phyloP scores from a whole-genome alignment of 2,888 invertebrate genomes.

The Drosophila ochracea region DNA sequence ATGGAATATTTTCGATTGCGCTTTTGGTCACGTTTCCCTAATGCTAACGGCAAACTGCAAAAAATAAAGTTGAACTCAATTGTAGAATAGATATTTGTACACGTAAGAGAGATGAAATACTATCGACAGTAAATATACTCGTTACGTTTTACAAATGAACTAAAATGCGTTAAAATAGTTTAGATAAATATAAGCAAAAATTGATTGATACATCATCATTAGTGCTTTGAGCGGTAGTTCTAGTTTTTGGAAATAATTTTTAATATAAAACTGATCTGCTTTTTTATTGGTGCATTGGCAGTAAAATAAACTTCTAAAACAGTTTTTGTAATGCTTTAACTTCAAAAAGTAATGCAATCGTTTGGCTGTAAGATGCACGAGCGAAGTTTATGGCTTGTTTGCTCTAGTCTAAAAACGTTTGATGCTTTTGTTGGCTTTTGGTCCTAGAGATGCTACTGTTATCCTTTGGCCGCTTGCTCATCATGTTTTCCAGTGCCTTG shows the following conservation, averaged over 20 bases:
- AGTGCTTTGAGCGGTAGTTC: neutral
- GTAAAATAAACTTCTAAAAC: slow-evolving; percentile 32
- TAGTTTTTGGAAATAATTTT: neutral
- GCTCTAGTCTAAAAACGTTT: slow-evolving; percentile 24
- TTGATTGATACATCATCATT: neutral
- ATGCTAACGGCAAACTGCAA: slow-evolving; percentile 8
- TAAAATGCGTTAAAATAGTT: neutral
- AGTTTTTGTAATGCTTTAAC: slow-evolving; percentile 23
- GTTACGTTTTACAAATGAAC: neutral
- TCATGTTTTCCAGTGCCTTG: slow-evolving; percentile 74
- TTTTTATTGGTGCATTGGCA: slow-evolving; percentile 4
- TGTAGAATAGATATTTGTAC: slow-evolving; percentile 9
- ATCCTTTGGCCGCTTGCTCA: slow-evolving; percentile 59
- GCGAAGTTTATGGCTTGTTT: slow-evolving; percentile 54
- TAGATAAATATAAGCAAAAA: neutral
- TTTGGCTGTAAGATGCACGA: slow-evolving; percentile 20
- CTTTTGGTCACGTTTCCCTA: slow-evolving; percentile 54
- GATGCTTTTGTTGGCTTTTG: slow-evolving; percentile 8
- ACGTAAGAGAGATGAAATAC: neutral
- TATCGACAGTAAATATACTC: neutral
- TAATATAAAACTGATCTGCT: neutral
- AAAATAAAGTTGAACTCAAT: slow-evolving; percentile 7
- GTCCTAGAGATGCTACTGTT: slow-evolving; percentile 23
- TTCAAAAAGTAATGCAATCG: slow-evolving; percentile 15
- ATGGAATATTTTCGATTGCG: slow-evolving; percentile 43